Evolutionary conservation across 92 coral and sea anemone genomes (phyloP), one percentile per base, ranked within the genome.

Genomic region (Epizoanthus stellaris): DNA sequence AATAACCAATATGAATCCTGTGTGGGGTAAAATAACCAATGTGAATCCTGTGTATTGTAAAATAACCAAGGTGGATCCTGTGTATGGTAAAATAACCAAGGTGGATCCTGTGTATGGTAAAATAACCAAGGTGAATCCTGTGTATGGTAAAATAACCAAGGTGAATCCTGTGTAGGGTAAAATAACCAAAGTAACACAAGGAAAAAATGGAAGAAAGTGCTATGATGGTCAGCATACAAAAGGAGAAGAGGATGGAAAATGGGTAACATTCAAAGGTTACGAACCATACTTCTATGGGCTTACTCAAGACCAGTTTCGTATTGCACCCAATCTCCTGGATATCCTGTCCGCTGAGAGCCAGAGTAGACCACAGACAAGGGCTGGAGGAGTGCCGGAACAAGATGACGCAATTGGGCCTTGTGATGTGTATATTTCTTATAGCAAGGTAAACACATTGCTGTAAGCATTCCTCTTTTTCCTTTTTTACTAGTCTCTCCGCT

Each of bases 181-280:
- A 58, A 94, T 95, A 58, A 94, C 93, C 21, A 80, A 84, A 39
- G 98, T 96, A 36, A 76, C 84, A 39, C 67, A 92, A 81, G 94
- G 91, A 4, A 38, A 52, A 20, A 53, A 84, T 6, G 98, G 96
- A 5, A 71, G 58, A 83, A 94, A 94, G 67, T 85, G 59, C 12
- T 96, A 88, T 82, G 94, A 93, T 71, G 98, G 98, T 57, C 85
- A 86, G 9, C 98, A 96, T 80, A 94, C 98, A 21, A 96, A 96
- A 69, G 95, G 96, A 0, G 81, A 73, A n/a, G 86, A 56, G 14
- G 98, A 96, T 42, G 92, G 92, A 62, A 96, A 96, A 68, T 96
- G 98, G 98, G 95, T 96, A 34, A 96, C 98, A 0, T 96, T 65
- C 67, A 38, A 62, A 70, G 98, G 88, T 0, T 96, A 90, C 75